A percentile compares a stretch with the other conserved stretches of the same genome.
Evolutionary conservation across 2,888 invertebrate genomes (phyloP).

Genomic region (Leptura quadrifasciata): DNA sequence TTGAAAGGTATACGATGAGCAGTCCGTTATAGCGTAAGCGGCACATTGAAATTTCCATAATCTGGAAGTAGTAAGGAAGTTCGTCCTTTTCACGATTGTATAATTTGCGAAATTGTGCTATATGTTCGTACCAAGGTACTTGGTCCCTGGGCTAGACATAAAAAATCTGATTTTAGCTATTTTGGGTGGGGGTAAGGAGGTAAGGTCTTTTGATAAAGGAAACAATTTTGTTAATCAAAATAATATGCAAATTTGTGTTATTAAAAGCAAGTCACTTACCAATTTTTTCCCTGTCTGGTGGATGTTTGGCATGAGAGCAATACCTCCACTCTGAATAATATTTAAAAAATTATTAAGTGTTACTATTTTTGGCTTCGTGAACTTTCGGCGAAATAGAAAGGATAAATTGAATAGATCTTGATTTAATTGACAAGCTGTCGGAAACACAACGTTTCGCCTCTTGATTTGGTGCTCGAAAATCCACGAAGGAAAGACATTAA

Average conservation of each 20-base stretch:
- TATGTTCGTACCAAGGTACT: too few species aligned
- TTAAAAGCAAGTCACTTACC: neutral
- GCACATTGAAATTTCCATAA: too few species aligned
- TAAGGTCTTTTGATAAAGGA: neutral
- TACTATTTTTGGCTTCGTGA: neutral
- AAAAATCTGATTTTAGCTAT: too few species aligned
- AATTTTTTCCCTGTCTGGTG: neutral
- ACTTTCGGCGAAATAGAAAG: neutral
- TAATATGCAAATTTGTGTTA: neutral
- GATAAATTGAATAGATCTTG: neutral
- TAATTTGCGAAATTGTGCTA: too few species aligned
- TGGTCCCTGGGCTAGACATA: too few species aligned
- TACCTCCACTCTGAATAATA: neutral
- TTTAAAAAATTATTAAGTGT: neutral
- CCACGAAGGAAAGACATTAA: neutral
- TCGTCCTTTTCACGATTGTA: too few species aligned
- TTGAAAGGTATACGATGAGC: too few species aligned
- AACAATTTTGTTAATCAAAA: neutral
- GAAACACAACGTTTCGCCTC: neutral
- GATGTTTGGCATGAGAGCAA: constrained; percentile 1
- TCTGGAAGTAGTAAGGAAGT: too few species aligned
- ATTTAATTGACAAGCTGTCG: neutral
- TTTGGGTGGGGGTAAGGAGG: too few species aligned
- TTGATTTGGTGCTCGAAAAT: neutral
- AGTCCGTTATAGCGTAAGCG: too few species aligned